A percentile compares a stretch with the other conserved stretches of the same genome.
Evolutionary conservation across 2,113 vertebrate species (phyloP).

Genomic region (Ceyx cyanopectus): DNA sequence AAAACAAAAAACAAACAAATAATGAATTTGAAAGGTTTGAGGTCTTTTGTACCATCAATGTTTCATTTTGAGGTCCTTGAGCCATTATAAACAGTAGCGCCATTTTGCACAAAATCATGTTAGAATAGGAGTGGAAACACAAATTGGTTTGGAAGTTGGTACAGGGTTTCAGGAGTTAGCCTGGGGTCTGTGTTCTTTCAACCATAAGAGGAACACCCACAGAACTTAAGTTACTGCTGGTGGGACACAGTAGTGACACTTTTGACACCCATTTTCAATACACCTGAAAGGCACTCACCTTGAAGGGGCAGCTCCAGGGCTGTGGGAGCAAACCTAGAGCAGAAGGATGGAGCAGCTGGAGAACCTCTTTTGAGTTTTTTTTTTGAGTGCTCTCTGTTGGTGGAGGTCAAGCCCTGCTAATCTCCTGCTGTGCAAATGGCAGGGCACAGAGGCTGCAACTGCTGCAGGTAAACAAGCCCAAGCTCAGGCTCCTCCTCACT

Average conservation of each 20-base stretch:
- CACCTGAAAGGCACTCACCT: rapidly evolving
- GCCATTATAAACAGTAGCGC: conserved; percentile 26
- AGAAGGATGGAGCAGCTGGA: background rate
- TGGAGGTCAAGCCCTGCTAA: background rate
- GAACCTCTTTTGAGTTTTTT: background rate
- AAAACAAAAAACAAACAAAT: background rate
- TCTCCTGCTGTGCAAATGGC: background rate
- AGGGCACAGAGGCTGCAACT: background rate
- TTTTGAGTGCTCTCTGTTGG: background rate
- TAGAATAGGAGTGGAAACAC: background rate
- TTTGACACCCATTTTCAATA: background rate
- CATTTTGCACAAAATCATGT: conserved; percentile 11
- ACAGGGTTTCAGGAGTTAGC: background rate
- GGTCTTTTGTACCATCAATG: conserved; percentile 7
- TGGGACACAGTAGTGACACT: background rate
- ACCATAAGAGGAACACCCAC: rapidly evolving
- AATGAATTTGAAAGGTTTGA: conserved; percentile 18
- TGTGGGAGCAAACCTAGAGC: background rate
- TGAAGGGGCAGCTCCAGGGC: background rate
- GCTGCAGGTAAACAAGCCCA: background rate
- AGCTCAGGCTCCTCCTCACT: background rate
- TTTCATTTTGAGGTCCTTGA: conserved; percentile 30
- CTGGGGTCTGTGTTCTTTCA: background rate
- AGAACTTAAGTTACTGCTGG: background rate
- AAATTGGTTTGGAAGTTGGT: background rate